Evolutionary conservation across 2,888 invertebrate species (phyloP), one percentile per base, ranked within the genome.

Genomic region (Agrochola litura): DNA sequence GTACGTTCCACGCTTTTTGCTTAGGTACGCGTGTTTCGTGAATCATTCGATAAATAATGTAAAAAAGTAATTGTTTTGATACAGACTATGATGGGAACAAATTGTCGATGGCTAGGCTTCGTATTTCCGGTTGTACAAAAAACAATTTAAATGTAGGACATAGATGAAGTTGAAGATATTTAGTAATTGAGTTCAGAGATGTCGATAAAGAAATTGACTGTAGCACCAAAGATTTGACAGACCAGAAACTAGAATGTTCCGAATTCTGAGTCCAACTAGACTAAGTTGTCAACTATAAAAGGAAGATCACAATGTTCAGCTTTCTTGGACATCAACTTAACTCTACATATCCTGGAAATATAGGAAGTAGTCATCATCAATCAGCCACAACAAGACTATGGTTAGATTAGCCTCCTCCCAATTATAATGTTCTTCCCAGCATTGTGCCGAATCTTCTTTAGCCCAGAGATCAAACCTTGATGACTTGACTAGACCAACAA

Each of bases 1-100:
- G 83, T 83, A 83, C 64, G 76, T 43, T 52, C 76, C 67, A 65
- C 65, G 76, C 74, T 88, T 88, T 87, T 86, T 88, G 88, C 86
- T 70, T 10, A 54, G 67, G 10, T 68, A 46, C 66, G n/a, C 75
- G 37, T 85, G 82, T 82, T 73, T 84, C 79, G 43, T 88, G 85
- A 83, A 82, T 86, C 86, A 82, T 73, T 79, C 72, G 73, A 68
- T 81, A 84, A 75, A 86, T 78, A 72, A 74, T 63, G 68, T 73
- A 75, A 73, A 58, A 85, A 77, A 46, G 37, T 79, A 81, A 86
- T 88, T 86, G 88, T 86, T 84, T 77, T 73, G 86, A 67, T 81
- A 82, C 76, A 25, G 67, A 46, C 79, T 82, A 72, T 76, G 82
- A 71, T 67, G 76, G 25, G 69, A 84, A 74, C 52, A 74, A 72